Evolutionary conservation across 1,140 invertebrate species (phyloP), one percentile per base, ranked within the genome.

Genomic region (Neomicropteryx cornuta): DNA sequence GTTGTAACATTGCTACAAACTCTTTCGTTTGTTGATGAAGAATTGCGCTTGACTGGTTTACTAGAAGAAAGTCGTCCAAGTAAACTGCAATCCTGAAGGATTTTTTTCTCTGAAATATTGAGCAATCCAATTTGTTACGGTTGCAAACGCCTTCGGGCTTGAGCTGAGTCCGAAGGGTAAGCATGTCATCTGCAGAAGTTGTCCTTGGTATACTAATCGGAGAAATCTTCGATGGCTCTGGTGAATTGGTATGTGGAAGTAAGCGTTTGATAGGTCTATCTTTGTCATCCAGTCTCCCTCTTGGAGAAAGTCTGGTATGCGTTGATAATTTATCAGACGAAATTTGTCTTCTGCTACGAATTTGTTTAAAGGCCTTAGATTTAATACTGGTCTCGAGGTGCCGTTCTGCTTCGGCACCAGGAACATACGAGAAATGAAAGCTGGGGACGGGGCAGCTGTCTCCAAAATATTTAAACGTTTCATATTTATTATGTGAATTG

Each of bases 41-140:
- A n/a, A n/a, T 18, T 36, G 30, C 21, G 30, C 34, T 38, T 39
- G 37, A 21, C 31, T 46, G 52, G 28, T 34, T 39, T 33, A 29
- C 50, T 34, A 53, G 29, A 3, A 46, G 43, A 29, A 52, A 53
- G 24, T 50, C 51, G 51, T 50, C 49, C 13, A 53, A 32, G 17
- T 53, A 53, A 2, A 51, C 47, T 1, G 42, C 41, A 11, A 8
- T 44, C 20, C 43, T 16, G 3, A 50, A 39, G n/a, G n/a, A 11
- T 47, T 43, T 18, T 32, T 16, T 14, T 36, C 23, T 8, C 50
- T 43, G 38, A 52, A 41, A 34, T 35, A 32, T 14, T 42, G 37
- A 18, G 43, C 46, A 13, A 48, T 36, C 45, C 42, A 49, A 33
- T 49, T 49, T 17, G 34, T 42, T 23, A 48, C 10, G 6, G 28